These are phyloP conservation scores for Lasioglossum morio DNA, from an alignment of 2,888 invertebrate genomes.

Conservation along the genomic window DNA sequence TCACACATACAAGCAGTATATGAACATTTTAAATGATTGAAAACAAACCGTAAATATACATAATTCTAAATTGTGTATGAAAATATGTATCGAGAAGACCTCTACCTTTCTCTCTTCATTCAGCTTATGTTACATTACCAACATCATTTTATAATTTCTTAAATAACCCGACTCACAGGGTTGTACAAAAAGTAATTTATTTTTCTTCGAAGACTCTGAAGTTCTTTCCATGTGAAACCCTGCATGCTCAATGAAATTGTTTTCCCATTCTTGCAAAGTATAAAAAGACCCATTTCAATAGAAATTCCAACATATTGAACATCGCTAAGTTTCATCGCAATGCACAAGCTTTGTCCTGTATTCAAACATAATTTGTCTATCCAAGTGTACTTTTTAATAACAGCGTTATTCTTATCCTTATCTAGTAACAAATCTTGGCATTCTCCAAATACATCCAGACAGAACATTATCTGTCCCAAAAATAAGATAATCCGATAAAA, in stretches of 20 bases:
- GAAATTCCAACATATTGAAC: conserved; percentile 75
- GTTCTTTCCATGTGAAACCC: conserved; percentile 68
- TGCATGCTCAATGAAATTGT: conserved; percentile 65
- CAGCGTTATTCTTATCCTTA: conserved; percentile 67
- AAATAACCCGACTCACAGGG: conserved; percentile 48
- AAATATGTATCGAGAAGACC: not conserved
- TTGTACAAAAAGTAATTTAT: conserved; percentile 70
- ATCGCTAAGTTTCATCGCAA: conserved; percentile 69
- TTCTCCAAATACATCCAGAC: conserved; percentile 72
- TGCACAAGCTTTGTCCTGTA: conserved; percentile 41
- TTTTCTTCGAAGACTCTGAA: conserved; percentile 66
- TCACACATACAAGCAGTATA: not conserved
- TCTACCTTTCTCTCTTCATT: not conserved
- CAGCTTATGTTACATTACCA: not conserved
- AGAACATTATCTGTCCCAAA: conserved; percentile 73
- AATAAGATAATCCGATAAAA: conserved; percentile 62
- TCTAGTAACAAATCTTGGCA: conserved; percentile 76
- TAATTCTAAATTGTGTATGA: not conserved
- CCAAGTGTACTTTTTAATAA: conserved; percentile 70
- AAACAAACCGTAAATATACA: not conserved
- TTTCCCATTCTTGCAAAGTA: conserved; percentile 69
- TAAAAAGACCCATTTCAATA: conserved; percentile 70
- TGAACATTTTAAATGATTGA: conserved; percentile 9
- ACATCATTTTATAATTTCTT: not conserved
- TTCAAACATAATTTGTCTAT: conserved; percentile 68